phyloP scores from a whole-genome alignment of 2,888 invertebrate species.

The Holacanthella duospinosa region DNA sequence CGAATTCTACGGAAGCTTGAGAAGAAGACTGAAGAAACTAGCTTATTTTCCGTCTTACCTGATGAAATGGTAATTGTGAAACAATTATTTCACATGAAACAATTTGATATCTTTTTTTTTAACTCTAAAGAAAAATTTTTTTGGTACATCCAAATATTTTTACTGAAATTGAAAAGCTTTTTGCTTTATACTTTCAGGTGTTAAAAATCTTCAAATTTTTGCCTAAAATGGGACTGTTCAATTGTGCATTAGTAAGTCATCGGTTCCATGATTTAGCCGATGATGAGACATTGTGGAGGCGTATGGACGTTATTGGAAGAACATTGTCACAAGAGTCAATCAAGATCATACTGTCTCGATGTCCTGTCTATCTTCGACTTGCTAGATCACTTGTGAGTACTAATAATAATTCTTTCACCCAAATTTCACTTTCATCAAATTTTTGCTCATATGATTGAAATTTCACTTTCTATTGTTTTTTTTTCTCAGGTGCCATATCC shows the following conservation, averaged over 20 bases:
- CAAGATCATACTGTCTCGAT: conserved; percentile 55
- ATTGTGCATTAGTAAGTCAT: conserved; percentile 60
- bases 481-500: conserved; percentile 15
- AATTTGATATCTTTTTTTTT: not conserved
- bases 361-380: conserved; percentile 62
- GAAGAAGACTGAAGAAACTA: not conserved
- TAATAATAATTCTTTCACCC: too few species aligned
- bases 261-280: conserved; percentile 67
- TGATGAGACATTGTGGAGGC: conserved; percentile 77
- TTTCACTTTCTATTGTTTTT: not conserved
- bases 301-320: conserved; percentile 62
- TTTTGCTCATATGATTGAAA: not conserved
- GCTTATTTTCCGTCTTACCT: not conserved
- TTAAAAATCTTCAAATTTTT: conserved; percentile 62
- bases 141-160: too few species aligned
- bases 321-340: conserved; percentile 58
- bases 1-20: not conserved
- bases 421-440: too few species aligned
- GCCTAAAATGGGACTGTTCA: conserved; percentile 60
- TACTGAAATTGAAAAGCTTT: not conserved
- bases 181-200: conserved; percentile 16
- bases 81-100: not conserved
- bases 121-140: not conserved
- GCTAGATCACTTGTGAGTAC: conserved; percentile 63
- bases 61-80: not conserved